Base-by-base conservation (phyloP, 1,140 invertebrate genomes). In the Drosophila neocordata region DNA sequence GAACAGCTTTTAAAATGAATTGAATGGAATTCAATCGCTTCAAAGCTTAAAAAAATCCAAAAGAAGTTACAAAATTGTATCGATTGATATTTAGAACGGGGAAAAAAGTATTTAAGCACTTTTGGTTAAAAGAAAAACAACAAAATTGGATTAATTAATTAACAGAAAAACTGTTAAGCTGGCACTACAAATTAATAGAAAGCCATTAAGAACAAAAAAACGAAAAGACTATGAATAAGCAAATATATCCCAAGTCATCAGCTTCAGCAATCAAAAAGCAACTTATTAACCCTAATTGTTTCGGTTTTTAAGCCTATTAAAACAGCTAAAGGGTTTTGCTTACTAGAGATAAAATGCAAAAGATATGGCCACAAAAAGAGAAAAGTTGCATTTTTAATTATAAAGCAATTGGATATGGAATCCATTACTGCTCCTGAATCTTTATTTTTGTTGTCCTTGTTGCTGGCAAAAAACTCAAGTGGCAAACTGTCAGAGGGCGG, bases 381-480 rank as follows among this genome's bases (percentile, higher is more conserved):
- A 77, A 58, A 69, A 81, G 61, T 77, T 77, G 77, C 77, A 68
- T 62, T 72, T 87, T 85, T 82, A 85, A 85, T 85, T 85, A 85
- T 74, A 62, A 65, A 13, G 51, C 68, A 84, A 77, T 84, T 62
- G 81, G 65, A 85, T 85, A 65, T 58, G 69, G 66, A 87, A 66
- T 31, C 82, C 82, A 85, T 85, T 87, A 87, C 55, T 20, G 41
- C 1, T 20, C 27, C 35, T n/a, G n/a, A n/a, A n/a, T n/a, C n/a
- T n/a, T n/a, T n/a, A n/a, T n/a, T n/a, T n/a, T 38, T 38, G 11
- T 27, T 18, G 58, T 51, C 18, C 15, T 7, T 38, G 34, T 37
- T 1, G 35, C 18, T 24, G n/a, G 15, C n/a, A 11, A 61, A 58
- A 57, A 68, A 57, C 52, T 77, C 57, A 73, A 73, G 73, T 73